These are phyloP conservation scores for Rhinoraja longicauda DNA, from an alignment of 2,797 vertebrate genomes.

Conservation along the genomic window DNA sequence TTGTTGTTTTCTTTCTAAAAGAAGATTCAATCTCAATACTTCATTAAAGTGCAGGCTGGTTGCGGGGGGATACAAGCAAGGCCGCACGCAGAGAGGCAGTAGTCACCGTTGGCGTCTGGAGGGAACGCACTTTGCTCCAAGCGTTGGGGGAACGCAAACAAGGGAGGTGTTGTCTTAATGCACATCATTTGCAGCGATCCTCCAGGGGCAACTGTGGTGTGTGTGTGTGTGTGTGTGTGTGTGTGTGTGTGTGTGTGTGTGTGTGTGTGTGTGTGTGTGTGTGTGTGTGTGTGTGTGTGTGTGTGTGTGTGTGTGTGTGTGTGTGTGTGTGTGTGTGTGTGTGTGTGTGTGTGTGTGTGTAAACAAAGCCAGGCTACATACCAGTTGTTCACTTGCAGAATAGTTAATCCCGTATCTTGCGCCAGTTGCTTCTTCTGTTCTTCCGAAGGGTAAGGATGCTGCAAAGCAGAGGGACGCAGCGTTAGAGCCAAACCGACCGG, in stretches of 20 bases:
- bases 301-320: too few relatives aligned
- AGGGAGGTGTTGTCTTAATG: slow-evolving; percentile 57
- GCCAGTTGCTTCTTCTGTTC: slow-evolving; percentile 99
- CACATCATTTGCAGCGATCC: slow-evolving; percentile 60
- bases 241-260: too few relatives aligned
- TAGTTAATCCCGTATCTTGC: slow-evolving; percentile 98
- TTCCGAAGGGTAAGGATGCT: slow-evolving; percentile 99
- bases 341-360: too few relatives aligned
- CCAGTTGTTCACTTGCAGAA: slow-evolving; percentile 99
- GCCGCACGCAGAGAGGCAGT: not conserved
- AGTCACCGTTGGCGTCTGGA: not conserved
- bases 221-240: too few relatives aligned
- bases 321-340: too few relatives aligned
- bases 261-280: too few relatives aligned
- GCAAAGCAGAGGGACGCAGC: slow-evolving; percentile 50
- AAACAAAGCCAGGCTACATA: slow-evolving; percentile 69
- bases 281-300: too few relatives aligned
- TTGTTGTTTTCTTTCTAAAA: too few relatives aligned
- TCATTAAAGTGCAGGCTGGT: not conserved
- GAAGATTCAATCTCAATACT: not conserved
- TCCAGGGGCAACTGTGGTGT: slow-evolving; percentile 53
- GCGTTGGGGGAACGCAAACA: too few relatives aligned
- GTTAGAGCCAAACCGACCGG: not conserved
- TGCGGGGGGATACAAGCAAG: not conserved
- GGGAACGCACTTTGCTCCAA: not conserved